Base-by-base conservation (phyloP, 2,113 vertebrate species). In the Malurus alboscapulatus region DNA sequence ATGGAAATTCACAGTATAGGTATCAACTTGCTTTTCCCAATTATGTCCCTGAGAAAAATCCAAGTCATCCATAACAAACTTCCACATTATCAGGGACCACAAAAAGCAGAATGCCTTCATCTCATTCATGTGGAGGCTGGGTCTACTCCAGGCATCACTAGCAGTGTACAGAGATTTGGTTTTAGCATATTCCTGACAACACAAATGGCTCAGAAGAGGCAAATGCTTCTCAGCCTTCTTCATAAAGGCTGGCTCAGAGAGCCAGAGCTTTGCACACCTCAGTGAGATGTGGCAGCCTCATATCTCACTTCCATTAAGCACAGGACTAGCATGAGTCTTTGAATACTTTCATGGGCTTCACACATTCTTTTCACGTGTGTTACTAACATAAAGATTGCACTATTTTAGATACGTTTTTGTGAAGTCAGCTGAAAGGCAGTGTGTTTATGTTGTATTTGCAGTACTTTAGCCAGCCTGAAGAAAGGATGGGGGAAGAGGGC, bases 111-210 rank as follows among this genome's bases (percentile, higher is more conserved):
- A 79, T 59, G 29, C 47, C 74, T 82, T 89, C 32, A 79, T 68
- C 62, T 69, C 51, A 27, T n/a, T 66, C 32, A 11, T 2, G 2
- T 29, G 68, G 53, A 68, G 74, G 69, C 66, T 24, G 29, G 55
- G 59, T 59, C 67, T 92, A 5, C 47, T 76, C 54, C 71, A 67
- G 54, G 25, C 6, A 0, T 83, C 78, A 34, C 67, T 84, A 14
- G 3, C 6, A 68, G 38, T 21, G 55, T 14, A 76, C 9, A 79
- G 67, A 11, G 17, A 65, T 84, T 72, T 83, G 74, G 6, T 58
- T 89, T 87, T 83, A 95, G 89, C 81, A 85, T 90, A 48, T 80
- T 91, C 47, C 84, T 89, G 81, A 55, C 21, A 55, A 76, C 78
- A 87, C 84, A 90, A 94, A 92, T 63, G 75, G 75, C 55, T 59